These are phyloP conservation scores for Peromyscus attwateri DNA, from an alignment of 2,797 vertebrate species.

Conservation along the genomic window DNA sequence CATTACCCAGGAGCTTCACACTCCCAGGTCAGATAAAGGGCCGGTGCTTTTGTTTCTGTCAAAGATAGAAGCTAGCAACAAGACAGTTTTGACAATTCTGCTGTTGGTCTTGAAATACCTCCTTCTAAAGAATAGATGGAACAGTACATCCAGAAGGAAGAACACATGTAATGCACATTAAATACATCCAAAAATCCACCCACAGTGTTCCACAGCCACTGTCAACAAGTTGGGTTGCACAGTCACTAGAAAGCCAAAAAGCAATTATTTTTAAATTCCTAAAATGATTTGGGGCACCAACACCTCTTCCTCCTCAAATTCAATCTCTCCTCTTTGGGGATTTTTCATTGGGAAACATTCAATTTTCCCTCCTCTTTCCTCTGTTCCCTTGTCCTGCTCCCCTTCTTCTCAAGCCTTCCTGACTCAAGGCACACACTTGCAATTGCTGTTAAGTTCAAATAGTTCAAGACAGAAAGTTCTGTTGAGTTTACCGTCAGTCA, in stretches of 20 bases:
- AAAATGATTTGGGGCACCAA: rapidly evolving
- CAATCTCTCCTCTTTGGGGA: neutral
- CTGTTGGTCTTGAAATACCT: neutral
- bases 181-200: neutral
- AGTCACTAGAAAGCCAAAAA: neutral
- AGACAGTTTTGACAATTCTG: neutral
- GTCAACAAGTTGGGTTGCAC: neutral
- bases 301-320: neutral
- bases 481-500: no score
- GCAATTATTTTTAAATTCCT: neutral
- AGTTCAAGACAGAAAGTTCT: neutral
- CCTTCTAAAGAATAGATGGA: neutral
- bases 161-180: neutral
- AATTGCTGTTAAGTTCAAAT: neutral
- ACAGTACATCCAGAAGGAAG: neutral
- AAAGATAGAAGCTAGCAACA: neutral
- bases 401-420: neutral
- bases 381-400: no score
- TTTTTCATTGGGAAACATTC: neutral
- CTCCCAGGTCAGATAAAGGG: neutral
- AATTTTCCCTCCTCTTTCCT: neutral
- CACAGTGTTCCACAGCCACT: no score
- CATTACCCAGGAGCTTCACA: neutral
- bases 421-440: neutral
- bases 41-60: neutral